phyloP scores from a whole-genome alignment of 2,113 vertebrate genomes.

The Malurus alboscapulatus region DNA sequence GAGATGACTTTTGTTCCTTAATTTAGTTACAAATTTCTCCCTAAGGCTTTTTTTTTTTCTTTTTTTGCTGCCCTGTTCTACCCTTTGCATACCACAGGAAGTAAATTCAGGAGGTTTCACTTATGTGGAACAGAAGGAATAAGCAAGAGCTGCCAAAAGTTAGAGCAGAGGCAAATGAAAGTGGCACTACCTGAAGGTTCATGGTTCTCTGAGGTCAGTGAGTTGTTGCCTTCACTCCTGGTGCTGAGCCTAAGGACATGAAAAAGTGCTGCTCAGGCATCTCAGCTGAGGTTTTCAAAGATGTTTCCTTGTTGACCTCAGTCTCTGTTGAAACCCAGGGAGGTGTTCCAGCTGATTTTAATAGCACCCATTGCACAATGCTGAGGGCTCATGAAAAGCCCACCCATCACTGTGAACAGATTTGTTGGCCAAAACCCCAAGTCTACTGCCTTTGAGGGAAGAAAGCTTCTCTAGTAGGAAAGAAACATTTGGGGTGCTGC shows the following conservation, averaged over 20 bases:
- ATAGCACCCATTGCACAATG: accelerated
- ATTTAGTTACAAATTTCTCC: background rate
- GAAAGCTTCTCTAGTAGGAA: background rate
- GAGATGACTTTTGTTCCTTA: background rate
- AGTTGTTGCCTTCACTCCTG: background rate
- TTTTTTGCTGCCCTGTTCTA: background rate
- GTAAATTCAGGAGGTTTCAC: background rate
- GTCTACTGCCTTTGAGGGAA: background rate
- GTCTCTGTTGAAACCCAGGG: background rate
- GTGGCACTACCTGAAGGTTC: background rate
- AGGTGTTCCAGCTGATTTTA: background rate
- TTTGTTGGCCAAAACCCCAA: background rate
- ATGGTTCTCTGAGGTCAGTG: background rate
- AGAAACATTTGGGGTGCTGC: background rate
- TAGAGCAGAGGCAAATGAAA: background rate
- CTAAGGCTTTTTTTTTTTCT: background rate
- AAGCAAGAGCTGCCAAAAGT: background rate
- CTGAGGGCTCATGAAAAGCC: background rate
- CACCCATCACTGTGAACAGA: background rate
- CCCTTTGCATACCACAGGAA: background rate
- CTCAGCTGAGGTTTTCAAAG: background rate
- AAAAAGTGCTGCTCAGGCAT: background rate
- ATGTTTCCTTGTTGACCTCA: background rate
- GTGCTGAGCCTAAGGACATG: background rate
- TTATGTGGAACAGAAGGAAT: background rate